phyloP scores from a whole-genome alignment of 2,113 vertebrate genomes.

The Anser cygnoides region DNA sequence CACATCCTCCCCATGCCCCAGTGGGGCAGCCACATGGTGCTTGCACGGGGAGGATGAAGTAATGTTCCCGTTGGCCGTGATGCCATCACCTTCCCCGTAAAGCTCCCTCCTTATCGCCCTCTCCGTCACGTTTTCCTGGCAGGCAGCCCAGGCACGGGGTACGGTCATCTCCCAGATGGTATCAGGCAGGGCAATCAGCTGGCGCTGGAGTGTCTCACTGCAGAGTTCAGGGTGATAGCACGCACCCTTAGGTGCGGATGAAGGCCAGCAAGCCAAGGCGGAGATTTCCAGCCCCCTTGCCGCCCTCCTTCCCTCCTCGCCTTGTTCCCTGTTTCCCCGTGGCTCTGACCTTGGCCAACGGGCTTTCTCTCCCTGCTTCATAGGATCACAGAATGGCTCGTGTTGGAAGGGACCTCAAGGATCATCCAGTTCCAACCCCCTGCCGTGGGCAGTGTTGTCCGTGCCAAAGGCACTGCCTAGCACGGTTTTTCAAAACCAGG shows the following conservation, averaged over 20 bases:
- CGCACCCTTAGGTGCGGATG: rapidly evolving
- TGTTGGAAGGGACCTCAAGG: too few relatives aligned
- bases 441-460: background rate
- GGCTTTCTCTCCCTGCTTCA: background rate
- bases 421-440: too few relatives aligned
- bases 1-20: background rate
- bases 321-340: background rate
- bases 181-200: constrained; percentile 23
- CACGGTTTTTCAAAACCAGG: background rate
- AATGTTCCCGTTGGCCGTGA: constrained; percentile 18
- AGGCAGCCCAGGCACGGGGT: constrained; percentile 31
- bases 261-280: background rate
- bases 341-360: background rate
- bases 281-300: background rate
- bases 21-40: background rate
- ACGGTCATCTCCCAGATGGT: background rate
- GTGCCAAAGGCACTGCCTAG: background rate
- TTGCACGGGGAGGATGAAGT: constrained; percentile 44
- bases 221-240: background rate
- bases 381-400: too few relatives aligned
- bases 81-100: constrained; percentile 17
- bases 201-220: constrained; percentile 10
- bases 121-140: constrained; percentile 74
- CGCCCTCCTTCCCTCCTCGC: background rate
- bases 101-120: constrained; percentile 54